These are phyloP conservation scores for Prunella strophiata DNA, from an alignment of 2,797 vertebrate genomes.

Conservation along the genomic window DNA sequence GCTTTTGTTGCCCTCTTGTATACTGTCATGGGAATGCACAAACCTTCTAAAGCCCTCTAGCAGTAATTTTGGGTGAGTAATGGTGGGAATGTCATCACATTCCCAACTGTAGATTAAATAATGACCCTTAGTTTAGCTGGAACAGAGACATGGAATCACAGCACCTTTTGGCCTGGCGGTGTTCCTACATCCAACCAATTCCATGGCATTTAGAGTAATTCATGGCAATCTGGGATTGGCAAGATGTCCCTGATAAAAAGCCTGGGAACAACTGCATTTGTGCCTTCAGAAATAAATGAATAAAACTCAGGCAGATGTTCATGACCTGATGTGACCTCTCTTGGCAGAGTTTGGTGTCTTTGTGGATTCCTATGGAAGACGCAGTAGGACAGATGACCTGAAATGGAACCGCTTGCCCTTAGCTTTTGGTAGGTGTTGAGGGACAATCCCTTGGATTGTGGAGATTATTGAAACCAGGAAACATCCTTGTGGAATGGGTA, in stretches of 20 bases:
- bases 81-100: neutral
- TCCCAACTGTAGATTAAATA: neutral
- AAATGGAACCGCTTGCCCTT: slow-evolving; percentile 97
- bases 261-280: neutral
- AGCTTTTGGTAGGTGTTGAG: slow-evolving; percentile 87
- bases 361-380: slow-evolving; percentile 94
- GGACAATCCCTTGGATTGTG: neutral
- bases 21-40: neutral
- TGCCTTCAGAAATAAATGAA: neutral
- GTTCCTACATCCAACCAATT: neutral
- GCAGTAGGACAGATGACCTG: slow-evolving; percentile 93
- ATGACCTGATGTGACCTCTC: neutral
- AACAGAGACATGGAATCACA: neutral
- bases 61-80: neutral
- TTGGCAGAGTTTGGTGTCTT: slow-evolving; percentile 95
- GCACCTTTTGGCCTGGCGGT: neutral
- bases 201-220: neutral
- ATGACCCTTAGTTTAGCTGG: neutral
- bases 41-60: neutral
- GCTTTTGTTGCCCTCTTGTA: neutral
- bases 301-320: neutral
- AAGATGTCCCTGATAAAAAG: neutral
- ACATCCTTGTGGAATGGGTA: neutral
- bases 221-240: neutral
- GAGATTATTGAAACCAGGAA: neutral